These are phyloP conservation scores for Caretta caretta DNA, from an alignment of 2,113 vertebrate genomes.

Conservation along the genomic window DNA sequence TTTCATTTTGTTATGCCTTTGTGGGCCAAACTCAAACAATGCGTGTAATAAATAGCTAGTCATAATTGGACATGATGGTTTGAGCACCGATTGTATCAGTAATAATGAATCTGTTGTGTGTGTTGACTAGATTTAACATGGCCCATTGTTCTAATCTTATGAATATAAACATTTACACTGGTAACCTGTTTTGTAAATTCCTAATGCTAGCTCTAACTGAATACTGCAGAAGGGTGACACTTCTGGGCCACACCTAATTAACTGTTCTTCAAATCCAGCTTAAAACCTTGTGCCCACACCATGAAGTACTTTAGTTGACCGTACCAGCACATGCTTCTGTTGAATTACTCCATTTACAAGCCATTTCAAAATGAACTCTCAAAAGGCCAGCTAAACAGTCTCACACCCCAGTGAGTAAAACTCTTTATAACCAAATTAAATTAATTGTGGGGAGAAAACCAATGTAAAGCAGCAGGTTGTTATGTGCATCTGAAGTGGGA, in stretches of 20 bases:
- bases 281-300: not conserved
- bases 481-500: not conserved
- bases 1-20: not conserved
- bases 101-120: not conserved
- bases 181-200: not conserved
- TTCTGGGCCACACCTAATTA: not conserved
- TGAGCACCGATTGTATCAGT: not conserved
- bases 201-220: not conserved
- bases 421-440: accelerated
- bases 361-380: not conserved
- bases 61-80: not conserved
- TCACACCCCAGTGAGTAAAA: not conserved
- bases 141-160: not conserved
- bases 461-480: not conserved
- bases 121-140: accelerated
- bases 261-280: not conserved
- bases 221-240: not conserved
- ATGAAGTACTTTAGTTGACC: not conserved
- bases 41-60: not conserved
- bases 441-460: accelerated
- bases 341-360: not conserved
- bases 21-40: not conserved
- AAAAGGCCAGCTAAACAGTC: not conserved
- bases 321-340: not conserved
- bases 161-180: not conserved